Base-by-base conservation (phyloP, 2,113 vertebrate species). In the Nerophis ophidion region DNA sequence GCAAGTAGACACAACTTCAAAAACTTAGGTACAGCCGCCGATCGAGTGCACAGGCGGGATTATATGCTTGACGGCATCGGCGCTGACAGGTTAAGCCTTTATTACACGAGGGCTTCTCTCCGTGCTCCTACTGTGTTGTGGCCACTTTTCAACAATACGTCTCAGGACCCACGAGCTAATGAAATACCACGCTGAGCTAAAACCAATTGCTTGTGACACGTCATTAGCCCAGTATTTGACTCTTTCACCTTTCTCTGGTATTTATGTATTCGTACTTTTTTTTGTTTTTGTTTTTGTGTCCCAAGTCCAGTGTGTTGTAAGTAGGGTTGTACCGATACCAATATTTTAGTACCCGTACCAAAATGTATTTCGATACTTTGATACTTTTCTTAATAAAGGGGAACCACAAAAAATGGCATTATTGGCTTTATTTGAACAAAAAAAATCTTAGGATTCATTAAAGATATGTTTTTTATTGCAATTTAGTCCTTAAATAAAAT, bases 1-100 rank as follows among this genome's bases (percentile, higher is more conserved):
- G 8, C 16, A 60, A 38, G 51, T 59, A 55, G 48, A 17, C 65
- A 66, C 68, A 77, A 5, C 47, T 34, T 60, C 12, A 62, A 57
- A 71, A 68, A 64, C 65, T 16, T 66, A 50, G 65, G 48, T 59
- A 56, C 53, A 56, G 16, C 42, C 46, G 60, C 48, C 65, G 44
- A 62, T 60, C 55, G 66, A 45, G 47, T 47, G 54, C 55, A 51
- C 59, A 73, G 77, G 77, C 57, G 71, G 64, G 79, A 85, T 87
- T 80, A 82, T 35, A 15, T 65, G 71, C 65, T 62, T 77, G 77
- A 63, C 54, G 73, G 74, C 63, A 61, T 84, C 50, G 63, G 64
- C 3, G 47, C 35, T 77, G 76, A 84, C 79, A 83, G 76, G 73
- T 78, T 84, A 79, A 82, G 80, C 76, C 71, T 75, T 83, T 69